phyloP scores from a whole-genome alignment of 2,113 vertebrate species.

The Cyanocitta stelleri region DNA sequence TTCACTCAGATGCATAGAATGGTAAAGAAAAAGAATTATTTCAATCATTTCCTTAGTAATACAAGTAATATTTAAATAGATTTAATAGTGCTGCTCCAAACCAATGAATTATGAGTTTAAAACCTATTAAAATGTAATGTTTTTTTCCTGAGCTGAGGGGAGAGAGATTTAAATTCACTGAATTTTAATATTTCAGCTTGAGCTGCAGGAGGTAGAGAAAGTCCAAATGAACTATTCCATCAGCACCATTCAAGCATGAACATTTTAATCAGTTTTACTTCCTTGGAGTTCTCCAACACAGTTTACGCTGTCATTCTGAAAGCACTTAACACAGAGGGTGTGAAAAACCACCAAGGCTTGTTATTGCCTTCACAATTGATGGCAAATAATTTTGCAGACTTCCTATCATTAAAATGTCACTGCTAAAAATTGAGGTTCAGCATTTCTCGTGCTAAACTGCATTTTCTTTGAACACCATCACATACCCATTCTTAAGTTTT shows the following conservation, averaged over 20 bases:
- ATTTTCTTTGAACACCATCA: slow-evolving; percentile 67
- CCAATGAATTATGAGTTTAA: slow-evolving; percentile 86
- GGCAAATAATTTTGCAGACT: slow-evolving; percentile 85
- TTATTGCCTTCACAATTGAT: slow-evolving; percentile 87
- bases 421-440: slow-evolving; percentile 82
- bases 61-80: slow-evolving; percentile 84
- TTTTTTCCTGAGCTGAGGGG: slow-evolving; percentile 80
- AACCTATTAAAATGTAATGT: slow-evolving; percentile 89
- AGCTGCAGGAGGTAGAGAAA: slow-evolving; percentile 85
- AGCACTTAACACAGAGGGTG: slow-evolving; percentile 86
- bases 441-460: slow-evolving; percentile 77
- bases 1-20: slow-evolving; percentile 46
- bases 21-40: slow-evolving; percentile 70
- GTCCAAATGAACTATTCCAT: slow-evolving; percentile 87
- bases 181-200: slow-evolving; percentile 90
- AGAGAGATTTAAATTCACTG: slow-evolving; percentile 87
- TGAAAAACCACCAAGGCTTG: slow-evolving; percentile 86
- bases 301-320: slow-evolving; percentile 86
- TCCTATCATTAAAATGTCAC: slow-evolving; percentile 87
- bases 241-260: slow-evolving; percentile 86
- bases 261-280: slow-evolving; percentile 90
- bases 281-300: slow-evolving; percentile 86
- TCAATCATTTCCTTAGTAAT: slow-evolving; percentile 78
- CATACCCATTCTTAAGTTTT: slow-evolving; percentile 71
- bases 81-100: slow-evolving; percentile 82